Evolutionary conservation across 2,113 vertebrate species (phyloP).

Genomic region (Silurus meridionalis): DNA sequence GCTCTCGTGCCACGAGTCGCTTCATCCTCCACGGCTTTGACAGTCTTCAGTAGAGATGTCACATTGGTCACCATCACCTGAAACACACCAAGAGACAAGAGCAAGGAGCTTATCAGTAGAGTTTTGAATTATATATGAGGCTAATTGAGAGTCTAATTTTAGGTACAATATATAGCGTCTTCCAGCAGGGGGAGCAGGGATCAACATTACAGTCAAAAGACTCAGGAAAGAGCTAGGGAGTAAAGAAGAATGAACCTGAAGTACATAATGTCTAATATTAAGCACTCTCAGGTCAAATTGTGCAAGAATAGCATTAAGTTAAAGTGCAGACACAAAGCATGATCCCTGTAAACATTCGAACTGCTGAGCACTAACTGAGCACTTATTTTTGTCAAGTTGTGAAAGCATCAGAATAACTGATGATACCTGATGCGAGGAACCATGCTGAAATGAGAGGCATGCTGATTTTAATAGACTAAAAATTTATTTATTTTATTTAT

Average conservation of each 20-base stretch:
- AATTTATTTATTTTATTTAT: too few species aligned
- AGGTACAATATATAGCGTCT: background rate
- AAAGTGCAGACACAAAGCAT: background rate
- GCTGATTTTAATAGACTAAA: background rate
- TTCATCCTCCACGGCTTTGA: conserved; percentile 98
- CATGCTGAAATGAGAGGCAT: background rate
- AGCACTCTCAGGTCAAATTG: background rate
- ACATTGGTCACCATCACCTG: conserved; percentile 99
- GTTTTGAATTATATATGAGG: background rate
- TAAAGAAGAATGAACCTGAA: background rate
- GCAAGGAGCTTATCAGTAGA: background rate
- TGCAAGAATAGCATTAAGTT: background rate
- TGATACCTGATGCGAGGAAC: background rate
- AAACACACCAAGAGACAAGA: conserved; percentile 32
- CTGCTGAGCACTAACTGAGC: background rate
- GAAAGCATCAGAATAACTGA: background rate
- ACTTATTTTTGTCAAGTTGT: background rate
- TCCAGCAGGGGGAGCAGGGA: conserved; percentile 39
- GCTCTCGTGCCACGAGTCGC: conserved; percentile 96
- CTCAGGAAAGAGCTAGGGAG: background rate
- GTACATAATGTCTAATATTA: background rate
- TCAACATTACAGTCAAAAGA: background rate
- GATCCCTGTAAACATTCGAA: background rate
- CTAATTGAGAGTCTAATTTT: background rate
- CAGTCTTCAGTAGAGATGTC: conserved; percentile 96